Evolutionary conservation across 2,888 invertebrate species (phyloP).

Genomic region (Conops quadrifasciatus): DNA sequence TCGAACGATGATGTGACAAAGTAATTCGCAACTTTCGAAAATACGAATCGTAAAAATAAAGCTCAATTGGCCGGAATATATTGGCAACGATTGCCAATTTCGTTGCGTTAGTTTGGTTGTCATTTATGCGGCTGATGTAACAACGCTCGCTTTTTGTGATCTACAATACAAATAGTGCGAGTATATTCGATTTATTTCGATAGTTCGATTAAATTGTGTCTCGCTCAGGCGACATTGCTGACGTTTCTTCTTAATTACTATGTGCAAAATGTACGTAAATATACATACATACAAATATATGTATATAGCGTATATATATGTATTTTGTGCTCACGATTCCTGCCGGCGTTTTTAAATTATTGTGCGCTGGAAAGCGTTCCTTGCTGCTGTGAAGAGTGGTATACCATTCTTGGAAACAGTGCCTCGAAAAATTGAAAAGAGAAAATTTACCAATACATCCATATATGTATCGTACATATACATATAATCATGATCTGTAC

Average conservation of each 20-base stretch:
- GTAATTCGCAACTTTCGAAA: neutral
- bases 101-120: too few relatives aligned
- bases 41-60: neutral
- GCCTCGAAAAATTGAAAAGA: constrained; percentile 3
- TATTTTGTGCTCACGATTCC: neutral
- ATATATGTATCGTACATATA: neutral
- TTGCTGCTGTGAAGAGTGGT: constrained; percentile 8
- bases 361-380: neutral
- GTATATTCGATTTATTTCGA: too few relatives aligned
- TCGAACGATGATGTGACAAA: neutral
- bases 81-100: too few relatives aligned
- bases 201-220: too few relatives aligned
- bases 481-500: neutral
- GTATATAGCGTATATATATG: neutral
- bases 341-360: constrained; percentile 6
- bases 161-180: too few relatives aligned
- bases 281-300: constrained; percentile 2
- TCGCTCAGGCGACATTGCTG: too few relatives aligned
- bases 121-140: too few relatives aligned
- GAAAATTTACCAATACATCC: neutral
- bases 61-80: too few relatives aligned
- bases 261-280: neutral
- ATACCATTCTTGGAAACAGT: neutral
- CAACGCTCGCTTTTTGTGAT: too few relatives aligned
- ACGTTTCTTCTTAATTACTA: too few relatives aligned